Evolutionary conservation across 2,797 vertebrate genomes (phyloP).

Genomic region (Simalia tracyae): DNA sequence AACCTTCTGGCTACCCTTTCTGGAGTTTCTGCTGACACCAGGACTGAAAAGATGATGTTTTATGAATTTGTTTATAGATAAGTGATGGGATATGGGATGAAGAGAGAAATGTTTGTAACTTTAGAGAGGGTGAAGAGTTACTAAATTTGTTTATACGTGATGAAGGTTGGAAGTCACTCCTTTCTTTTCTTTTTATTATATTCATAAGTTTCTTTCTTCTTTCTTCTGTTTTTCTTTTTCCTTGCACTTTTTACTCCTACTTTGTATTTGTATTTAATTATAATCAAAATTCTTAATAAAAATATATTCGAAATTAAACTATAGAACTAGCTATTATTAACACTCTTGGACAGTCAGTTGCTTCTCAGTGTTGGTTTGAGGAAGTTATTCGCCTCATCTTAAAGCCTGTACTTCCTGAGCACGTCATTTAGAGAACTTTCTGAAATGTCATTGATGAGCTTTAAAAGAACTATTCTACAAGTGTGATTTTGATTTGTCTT

Average conservation of each 20-base stretch:
- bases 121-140: no score
- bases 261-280: not conserved
- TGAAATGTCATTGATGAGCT: not conserved
- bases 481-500: slow-evolving; percentile 7
- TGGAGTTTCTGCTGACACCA: no score
- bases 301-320: not conserved
- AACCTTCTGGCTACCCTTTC: no score
- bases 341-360: not conserved
- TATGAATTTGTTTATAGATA: no score
- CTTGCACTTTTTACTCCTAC: not conserved
- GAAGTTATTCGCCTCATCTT: not conserved
- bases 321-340: not conserved
- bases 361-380: not conserved
- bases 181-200: not conserved
- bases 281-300: not conserved
- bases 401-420: slow-evolving; percentile 5
- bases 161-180: no score
- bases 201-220: no score
- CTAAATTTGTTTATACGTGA: no score
- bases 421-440: not conserved
- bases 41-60: no score
- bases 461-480: not conserved
- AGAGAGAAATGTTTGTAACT: no score
- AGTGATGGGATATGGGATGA: no score
- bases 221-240: not conserved